A percentile compares a stretch with the other conserved stretches of the same genome.
phyloP scores from a whole-genome alignment of 2,888 invertebrate genomes.

The Aspidiotus rigidus region DNA sequence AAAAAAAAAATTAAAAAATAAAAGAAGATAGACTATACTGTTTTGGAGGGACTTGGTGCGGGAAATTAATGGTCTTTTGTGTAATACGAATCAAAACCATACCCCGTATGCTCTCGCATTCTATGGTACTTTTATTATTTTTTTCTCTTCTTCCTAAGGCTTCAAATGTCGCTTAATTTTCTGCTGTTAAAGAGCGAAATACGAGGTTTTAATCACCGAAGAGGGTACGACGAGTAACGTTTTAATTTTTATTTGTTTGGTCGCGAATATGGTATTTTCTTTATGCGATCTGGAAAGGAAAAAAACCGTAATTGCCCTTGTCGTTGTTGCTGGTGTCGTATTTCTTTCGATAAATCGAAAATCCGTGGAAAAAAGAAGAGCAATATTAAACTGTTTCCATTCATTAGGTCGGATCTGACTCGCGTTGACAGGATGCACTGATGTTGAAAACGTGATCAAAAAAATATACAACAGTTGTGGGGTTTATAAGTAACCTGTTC shows the following conservation, averaged over 20 bases:
- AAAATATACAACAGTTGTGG: too few relatives aligned
- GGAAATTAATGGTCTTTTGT: conserved; percentile 32
- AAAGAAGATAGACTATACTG: conserved; percentile 24
- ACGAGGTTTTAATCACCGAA: conserved; percentile 27
- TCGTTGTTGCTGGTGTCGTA: background rate
- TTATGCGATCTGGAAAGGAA: too few relatives aligned
- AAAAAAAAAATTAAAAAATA: conserved; percentile 8
- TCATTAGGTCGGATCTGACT: too few relatives aligned
- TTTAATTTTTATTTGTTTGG: conserved; percentile 19
- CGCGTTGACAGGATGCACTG: too few relatives aligned
- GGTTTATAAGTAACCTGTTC: too few relatives aligned
- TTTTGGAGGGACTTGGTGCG: conserved; percentile 19
- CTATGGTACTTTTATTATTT: conserved; percentile 21
- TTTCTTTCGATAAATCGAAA: background rate
- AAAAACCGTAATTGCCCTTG: background rate
- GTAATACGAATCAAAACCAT: conserved; percentile 33
- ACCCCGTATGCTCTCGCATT: conserved; percentile 11
- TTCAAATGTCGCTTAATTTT: conserved; percentile 33
- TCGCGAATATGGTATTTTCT: background rate
- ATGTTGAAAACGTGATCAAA: too few relatives aligned
- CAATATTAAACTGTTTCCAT: too few relatives aligned
- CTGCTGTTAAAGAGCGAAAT: conserved; percentile 10
- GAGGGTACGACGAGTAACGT: conserved; percentile 7
- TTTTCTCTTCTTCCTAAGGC: conserved; percentile 19
- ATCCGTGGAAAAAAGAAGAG: background rate